A percentile compares a stretch with the other conserved stretches of the same genome.
These are phyloP conservation scores for Acronicta alni DNA, from an alignment of 2,888 invertebrate genomes.

Conservation along the genomic window DNA sequence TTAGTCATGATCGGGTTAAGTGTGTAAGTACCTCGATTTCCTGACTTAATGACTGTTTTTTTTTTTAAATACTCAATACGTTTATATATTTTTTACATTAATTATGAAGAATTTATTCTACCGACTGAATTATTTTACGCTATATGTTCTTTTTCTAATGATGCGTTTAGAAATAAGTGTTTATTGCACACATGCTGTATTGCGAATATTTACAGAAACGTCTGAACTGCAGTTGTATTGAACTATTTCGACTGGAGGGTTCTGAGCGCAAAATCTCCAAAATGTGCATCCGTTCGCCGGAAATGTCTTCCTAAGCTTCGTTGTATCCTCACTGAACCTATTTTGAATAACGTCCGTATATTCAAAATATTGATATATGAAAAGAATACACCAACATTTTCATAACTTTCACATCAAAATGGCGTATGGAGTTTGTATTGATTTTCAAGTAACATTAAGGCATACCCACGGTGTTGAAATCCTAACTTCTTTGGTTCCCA, in stretches of 20 bases:
- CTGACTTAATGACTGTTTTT: too few species aligned
- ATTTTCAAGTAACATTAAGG: background rate
- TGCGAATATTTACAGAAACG: slow-evolving; percentile 72
- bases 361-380: slow-evolving; percentile 57
- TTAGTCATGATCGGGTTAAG: too few species aligned
- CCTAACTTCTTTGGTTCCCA: too few species aligned
- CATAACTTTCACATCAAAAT: background rate
- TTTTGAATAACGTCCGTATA: slow-evolving; percentile 74
- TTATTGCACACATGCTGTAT: slow-evolving; percentile 63
- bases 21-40: too few species aligned
- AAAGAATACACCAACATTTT: slow-evolving; percentile 41
- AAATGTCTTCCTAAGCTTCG: slow-evolving; percentile 80
- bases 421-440: background rate
- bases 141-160: too few species aligned
- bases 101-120: background rate
- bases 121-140: background rate
- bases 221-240: slow-evolving; percentile 69
- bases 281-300: slow-evolving; percentile 82
- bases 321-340: slow-evolving; percentile 74
- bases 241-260: slow-evolving; percentile 74
- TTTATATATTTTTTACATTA: too few species aligned
- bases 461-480: too few species aligned
- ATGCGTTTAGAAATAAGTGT: slow-evolving; percentile 2
- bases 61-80: too few species aligned
- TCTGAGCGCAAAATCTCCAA: slow-evolving; percentile 81